Evolutionary conservation across 2,113 vertebrate species (phyloP).

Genomic region (Formicarius rufipectus): DNA sequence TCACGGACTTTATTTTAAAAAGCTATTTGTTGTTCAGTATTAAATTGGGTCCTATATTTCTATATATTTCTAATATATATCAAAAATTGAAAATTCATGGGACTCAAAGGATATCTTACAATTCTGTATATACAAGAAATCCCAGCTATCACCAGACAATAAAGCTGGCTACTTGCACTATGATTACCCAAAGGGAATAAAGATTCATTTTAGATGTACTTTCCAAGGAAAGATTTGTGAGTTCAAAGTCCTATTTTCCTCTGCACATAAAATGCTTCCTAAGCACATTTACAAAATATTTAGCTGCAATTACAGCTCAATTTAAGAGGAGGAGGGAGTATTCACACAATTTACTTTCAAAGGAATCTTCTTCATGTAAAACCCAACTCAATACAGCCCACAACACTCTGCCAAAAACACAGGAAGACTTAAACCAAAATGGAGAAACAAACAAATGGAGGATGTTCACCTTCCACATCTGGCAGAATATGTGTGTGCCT

Average conservation of each 20-base stretch:
- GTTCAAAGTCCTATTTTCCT: background rate
- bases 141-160: slow-evolving; percentile 8
- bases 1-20: background rate
- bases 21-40: background rate
- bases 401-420: background rate
- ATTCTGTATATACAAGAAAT: background rate
- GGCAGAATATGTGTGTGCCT: background rate
- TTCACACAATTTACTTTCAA: slow-evolving; percentile 26
- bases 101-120: slow-evolving; percentile 28
- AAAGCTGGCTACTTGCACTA: background rate
- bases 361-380: background rate
- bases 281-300: slow-evolving; percentile 42
- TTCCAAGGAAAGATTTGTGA: slow-evolving; percentile 24
- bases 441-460: background rate
- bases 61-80: background rate
- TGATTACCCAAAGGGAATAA: slow-evolving; percentile 9
- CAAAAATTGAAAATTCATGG: slow-evolving; percentile 9
- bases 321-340: background rate
- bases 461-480: background rate
- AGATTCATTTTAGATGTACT: slow-evolving; percentile 4
- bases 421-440: background rate
- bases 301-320: slow-evolving; percentile 29
- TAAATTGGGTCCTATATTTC: background rate
- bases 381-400: background rate
- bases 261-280: background rate